A percentile compares a stretch with the other conserved stretches of the same genome.
Conservation (phyloP, 2,797 vertebrate genomes). For the Spheniscus humboldti region DNA sequence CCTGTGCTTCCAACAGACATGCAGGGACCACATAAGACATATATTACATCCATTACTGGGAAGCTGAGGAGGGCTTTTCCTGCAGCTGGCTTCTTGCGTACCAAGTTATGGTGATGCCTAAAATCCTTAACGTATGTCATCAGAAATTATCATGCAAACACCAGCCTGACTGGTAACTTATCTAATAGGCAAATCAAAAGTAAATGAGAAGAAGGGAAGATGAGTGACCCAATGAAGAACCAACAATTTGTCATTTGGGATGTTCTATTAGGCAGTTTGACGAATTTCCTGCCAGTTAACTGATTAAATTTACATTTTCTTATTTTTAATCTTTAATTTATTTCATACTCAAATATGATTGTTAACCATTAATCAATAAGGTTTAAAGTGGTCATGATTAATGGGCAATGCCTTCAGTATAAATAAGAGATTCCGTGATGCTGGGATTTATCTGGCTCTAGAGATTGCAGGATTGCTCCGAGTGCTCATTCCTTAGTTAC, state of each 20-base stretch:
- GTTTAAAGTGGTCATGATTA: conserved; percentile 6
- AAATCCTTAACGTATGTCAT: not conserved
- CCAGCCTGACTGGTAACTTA: not conserved
- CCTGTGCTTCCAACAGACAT: not conserved
- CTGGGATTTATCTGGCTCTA: not conserved
- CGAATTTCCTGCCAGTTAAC: not conserved
- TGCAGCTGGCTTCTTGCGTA: not conserved
- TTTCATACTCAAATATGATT: conserved; percentile 31
- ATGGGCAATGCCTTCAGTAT: not conserved
- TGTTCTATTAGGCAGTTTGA: conserved; percentile 15
- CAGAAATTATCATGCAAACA: not conserved
- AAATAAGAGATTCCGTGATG: not conserved
- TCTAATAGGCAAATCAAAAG: not conserved
- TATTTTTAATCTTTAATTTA: conserved; percentile 39
- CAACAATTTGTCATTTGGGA: conserved; percentile 18
- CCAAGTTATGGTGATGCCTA: not conserved
- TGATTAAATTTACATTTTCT: conserved; percentile 26
- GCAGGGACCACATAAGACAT: not conserved
- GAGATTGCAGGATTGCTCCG: not conserved
- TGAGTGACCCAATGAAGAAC: not conserved
- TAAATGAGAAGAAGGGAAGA: not conserved
- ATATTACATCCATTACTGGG: not conserved
- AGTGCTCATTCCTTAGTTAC: not conserved
- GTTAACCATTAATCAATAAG: conserved; percentile 27
- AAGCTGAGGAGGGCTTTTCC: not conserved